Base-by-base conservation (phyloP, 2,797 vertebrate species). In the Podargus strigoides region DNA sequence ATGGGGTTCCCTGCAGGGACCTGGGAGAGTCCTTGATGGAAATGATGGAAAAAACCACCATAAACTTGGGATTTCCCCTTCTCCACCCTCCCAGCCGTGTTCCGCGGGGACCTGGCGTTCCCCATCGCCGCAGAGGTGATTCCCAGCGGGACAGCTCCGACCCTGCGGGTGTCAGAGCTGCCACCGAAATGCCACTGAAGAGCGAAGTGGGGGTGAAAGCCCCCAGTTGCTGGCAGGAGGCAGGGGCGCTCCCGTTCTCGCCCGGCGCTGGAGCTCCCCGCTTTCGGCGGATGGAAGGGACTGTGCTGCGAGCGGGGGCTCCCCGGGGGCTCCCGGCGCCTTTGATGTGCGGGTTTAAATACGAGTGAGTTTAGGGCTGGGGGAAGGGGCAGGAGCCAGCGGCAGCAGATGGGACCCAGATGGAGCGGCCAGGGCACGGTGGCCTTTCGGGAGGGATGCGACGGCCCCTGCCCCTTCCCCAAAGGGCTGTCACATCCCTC, bases 281-380 rank as follows among this genome's bases (percentile, higher is more conserved):
- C 63, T 84, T 76, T 76, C 1, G 0, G 83, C 78, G 95, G 87
- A 86, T 37, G 69, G 94, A 95, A 95, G 95, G 93, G 96, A 97
- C 91, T 58, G 37, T 64, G 85, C 85, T 89, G 77, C 10, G 26
- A 93, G 64, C 69, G 10, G 4, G 79, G 64, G 50, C 78, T 96
- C 97, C 96, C 94, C 3, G 0, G 92, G 85, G 95, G 46, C 92
- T 12, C 67, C 44, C 64, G 20, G 67, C 50, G 56, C 92, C 95
- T 97, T 97, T 97, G 96, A 97, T 97, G 93, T 97, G 64, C 50
- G 88, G 81, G 94, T 88, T 96, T 97, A 96, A 97, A 95, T 92
- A 93, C 95, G 84, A 83, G 22, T 41, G 91, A 92, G 90, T 94
- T 91, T 90, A 82, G 83, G 90, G 78, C 59, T 81, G 88, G 94